Percentiles rank a stretch among this genome's conserved stretches.
Evolutionary conservation across 2,888 invertebrate genomes (phyloP).

Genomic region (Xylophagus ater): DNA sequence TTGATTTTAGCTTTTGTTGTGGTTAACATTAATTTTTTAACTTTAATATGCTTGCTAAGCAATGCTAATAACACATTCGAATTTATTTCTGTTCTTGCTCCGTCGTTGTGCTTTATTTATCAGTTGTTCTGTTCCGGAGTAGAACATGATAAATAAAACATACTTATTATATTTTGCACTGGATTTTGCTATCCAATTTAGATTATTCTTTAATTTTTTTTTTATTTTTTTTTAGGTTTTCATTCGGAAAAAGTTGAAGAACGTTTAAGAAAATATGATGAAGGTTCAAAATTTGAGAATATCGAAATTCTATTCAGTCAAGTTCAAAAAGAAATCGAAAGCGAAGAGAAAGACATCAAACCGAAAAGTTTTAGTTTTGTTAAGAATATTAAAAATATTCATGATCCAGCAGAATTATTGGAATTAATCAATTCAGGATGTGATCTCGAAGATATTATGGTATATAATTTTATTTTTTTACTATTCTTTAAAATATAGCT

Average conservation of each 20-base stretch:
- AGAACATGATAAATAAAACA: not conserved
- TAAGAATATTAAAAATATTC: conserved; percentile 13
- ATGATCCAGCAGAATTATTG: conserved; percentile 38
- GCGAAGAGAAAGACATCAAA: conserved; percentile 14
- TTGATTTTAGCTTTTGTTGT: too few species aligned
- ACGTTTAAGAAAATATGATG: conserved; percentile 35
- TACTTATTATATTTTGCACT: not conserved
- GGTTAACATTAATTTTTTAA: too few species aligned
- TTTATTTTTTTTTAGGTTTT: conserved; percentile 12
- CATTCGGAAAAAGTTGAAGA: conserved; percentile 37
- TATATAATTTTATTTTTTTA: conserved; percentile 23
- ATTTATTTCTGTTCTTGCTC: too few species aligned
- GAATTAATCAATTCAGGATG: conserved; percentile 38
- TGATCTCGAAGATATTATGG: conserved; percentile 42
- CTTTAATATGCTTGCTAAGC: too few species aligned
- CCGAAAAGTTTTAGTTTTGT: conserved; percentile 7
- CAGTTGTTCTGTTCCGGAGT: too few species aligned
- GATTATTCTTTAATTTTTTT: not conserved
- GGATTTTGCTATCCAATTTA: too few species aligned
- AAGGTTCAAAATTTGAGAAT: conserved; percentile 36
- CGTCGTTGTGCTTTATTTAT: conserved; percentile 3
- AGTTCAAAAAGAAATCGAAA: conserved; percentile 40
- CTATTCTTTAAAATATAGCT: too few species aligned
- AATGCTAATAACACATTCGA: too few species aligned
- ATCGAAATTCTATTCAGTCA: conserved; percentile 45